phyloP scores from a whole-genome alignment of 2,888 invertebrate genomes.

The Amphimallon solstitiale region DNA sequence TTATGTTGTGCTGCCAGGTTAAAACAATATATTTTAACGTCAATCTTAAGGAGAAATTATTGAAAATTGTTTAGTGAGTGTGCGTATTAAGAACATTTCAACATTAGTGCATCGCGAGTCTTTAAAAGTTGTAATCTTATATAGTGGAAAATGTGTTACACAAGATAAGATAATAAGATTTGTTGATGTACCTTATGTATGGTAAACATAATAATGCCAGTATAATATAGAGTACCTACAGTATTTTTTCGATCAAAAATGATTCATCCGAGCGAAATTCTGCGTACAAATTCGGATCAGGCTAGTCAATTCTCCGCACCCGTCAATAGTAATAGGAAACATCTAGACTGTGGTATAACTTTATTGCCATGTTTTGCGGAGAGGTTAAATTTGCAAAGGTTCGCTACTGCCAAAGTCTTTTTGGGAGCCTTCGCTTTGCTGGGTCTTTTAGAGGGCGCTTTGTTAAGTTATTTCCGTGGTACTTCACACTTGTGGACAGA shows the following conservation, averaged over 20 bases:
- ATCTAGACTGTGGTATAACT: constrained; percentile 65
- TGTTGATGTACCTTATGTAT: constrained; percentile 10
- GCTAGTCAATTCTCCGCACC: constrained; percentile 54
- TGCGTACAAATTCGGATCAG: constrained; percentile 55
- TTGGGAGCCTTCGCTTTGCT: constrained; percentile 60
- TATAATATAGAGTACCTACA: background rate
- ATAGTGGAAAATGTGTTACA: background rate
- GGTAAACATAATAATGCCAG: constrained; percentile 6
- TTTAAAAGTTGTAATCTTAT: background rate
- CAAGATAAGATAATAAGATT: constrained; percentile 12
- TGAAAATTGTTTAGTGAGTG: background rate
- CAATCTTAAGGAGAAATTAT: background rate
- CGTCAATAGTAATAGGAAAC: constrained; percentile 46
- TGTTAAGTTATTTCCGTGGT: constrained; percentile 64
- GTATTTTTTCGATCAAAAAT: constrained; percentile 43
- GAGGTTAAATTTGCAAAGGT: constrained; percentile 61
- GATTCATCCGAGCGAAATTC: constrained; percentile 57
- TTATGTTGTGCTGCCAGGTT: no score
- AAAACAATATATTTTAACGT: no score
- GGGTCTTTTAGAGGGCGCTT: constrained; percentile 63
- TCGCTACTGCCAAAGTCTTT: constrained; percentile 64
- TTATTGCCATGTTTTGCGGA: constrained; percentile 60
- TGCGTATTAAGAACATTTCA: background rate
- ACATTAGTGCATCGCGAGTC: background rate
- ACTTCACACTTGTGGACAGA: constrained; percentile 65